Base-by-base conservation (phyloP, 2,888 invertebrate genomes). In the Cephus rjabovi region DNA sequence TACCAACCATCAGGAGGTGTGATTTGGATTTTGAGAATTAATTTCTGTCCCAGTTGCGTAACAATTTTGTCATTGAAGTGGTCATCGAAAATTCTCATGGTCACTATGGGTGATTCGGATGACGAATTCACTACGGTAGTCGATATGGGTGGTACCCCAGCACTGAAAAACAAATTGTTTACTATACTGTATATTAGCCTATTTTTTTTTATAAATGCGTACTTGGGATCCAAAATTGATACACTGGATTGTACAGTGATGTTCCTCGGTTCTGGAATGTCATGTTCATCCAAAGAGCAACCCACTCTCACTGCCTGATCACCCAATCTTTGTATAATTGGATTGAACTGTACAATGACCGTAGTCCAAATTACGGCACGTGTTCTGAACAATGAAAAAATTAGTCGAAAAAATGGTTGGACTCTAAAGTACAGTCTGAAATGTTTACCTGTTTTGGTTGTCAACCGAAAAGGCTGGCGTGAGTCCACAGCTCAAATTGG, bases 281-380 rank as follows among this genome's bases (percentile, higher is more conserved):
- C 88, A 30, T 83, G 82, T 23, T 93, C 93, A 83, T 92, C 92
- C 75, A 95, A 93, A n/a, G 96, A 94, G 87, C 97, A 97, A 0
- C 96, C 96, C 9, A 96, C 95, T 85, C 95, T 95, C 79, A 97
- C 95, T 85, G 96, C 94, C 79, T 97, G 94, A 92, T 97, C 97
- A 0, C 96, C 96, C 79, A 96, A 95, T 30, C 96, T 95, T 91
- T 97, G 97, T 79, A 97, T 96, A 83, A 97, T 94, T 0, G 95
- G 94, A 92, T 97, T 97, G 91, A 96, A 96, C 90, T 97, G 97
- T 76, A 97, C 94, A 86, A 97, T 95, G 85, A 97, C 93, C 87
- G 96, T 94, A 34, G 95, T 95, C 87, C 95, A 95, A 73, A 96
- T 94, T 87, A 96, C 81, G 0, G 86, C 83, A 2, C 85, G 94